These are phyloP conservation scores for Mantis religiosa DNA, from an alignment of 2,888 invertebrate genomes.

Conservation along the genomic window DNA sequence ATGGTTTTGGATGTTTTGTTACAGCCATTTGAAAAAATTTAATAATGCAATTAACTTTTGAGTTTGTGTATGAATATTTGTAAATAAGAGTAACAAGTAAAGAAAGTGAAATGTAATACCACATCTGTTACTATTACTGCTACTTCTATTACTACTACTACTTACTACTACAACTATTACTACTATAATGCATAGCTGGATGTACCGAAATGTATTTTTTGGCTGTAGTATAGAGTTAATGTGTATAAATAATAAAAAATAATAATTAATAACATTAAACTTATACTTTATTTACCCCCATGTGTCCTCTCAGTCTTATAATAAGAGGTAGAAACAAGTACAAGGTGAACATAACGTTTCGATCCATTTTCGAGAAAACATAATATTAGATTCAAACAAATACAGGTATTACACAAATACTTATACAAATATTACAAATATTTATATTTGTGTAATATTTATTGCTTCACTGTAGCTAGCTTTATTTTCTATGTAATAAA, in stretches of 20 bases:
- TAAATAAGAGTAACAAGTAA: constrained; percentile 4
- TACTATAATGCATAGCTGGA: not conserved
- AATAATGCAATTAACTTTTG: not conserved
- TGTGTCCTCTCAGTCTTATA: not conserved
- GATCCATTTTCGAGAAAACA: no score
- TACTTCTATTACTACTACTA: not conserved
- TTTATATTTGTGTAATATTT: no score
- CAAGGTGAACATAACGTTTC: no score
- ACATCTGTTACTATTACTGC: not conserved
- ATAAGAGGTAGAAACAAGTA: not conserved
- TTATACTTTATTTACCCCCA: not conserved
- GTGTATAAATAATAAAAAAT: constrained; percentile 10
- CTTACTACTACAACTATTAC: not conserved
- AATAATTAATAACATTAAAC: not conserved
- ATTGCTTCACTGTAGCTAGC: no score
- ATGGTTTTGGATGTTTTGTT: not conserved
- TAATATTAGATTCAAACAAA: no score
- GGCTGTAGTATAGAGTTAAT: constrained; percentile 4
- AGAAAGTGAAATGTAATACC: not conserved
- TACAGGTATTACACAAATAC: no score
- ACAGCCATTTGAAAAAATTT: not conserved
- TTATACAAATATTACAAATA: no score
- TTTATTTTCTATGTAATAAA: no score
- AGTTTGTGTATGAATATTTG: constrained; percentile 9
- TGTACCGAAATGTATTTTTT: constrained; percentile 5